Percentiles rank a stretch among this genome's conserved stretches.
phyloP scores from a whole-genome alignment of 1,140 invertebrate genomes.

The Dendrolimus punctatus region DNA sequence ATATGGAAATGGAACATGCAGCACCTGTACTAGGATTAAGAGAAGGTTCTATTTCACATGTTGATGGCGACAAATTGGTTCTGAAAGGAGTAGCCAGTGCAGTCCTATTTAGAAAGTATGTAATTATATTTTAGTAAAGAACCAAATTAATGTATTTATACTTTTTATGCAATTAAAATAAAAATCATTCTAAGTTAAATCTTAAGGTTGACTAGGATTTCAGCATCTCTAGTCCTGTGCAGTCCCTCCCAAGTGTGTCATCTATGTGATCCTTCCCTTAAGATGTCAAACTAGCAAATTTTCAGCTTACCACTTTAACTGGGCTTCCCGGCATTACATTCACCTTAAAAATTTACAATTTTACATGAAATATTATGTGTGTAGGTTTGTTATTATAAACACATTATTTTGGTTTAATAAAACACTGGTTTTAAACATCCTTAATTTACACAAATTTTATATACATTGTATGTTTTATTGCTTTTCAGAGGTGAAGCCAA shows the following conservation, averaged over 20 bases:
- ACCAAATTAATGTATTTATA: background rate
- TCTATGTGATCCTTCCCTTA: too few relatives aligned
- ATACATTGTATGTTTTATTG: slow-evolving; percentile 8
- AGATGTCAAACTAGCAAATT: too few relatives aligned
- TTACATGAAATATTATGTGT: too few relatives aligned
- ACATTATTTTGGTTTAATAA: too few relatives aligned
- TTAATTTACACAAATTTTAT: slow-evolving; percentile 4
- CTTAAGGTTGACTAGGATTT: too few relatives aligned
- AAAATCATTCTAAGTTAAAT: too few relatives aligned
- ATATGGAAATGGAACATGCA: slow-evolving; percentile 72
- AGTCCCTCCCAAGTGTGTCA: too few relatives aligned
- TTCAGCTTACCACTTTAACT: too few relatives aligned
- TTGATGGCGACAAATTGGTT: slow-evolving; percentile 74
- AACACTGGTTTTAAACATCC: slow-evolving; percentile 1
- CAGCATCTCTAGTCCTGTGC: too few relatives aligned
- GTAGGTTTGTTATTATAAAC: too few relatives aligned
- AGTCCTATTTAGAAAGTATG: slow-evolving; percentile 79
- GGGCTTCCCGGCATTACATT: too few relatives aligned
- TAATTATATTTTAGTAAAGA: slow-evolving; percentile 8
- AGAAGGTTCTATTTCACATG: slow-evolving; percentile 79
- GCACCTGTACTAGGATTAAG: slow-evolving; percentile 78
- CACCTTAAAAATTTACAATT: too few relatives aligned
- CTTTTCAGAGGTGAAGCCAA: slow-evolving; percentile 66
- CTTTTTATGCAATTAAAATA: background rate
- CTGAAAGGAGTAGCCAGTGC: slow-evolving; percentile 76